Conservation (phyloP, 35 echinoderm and acorn worm species). For the Heliocidaris erythrogramma region DNA sequence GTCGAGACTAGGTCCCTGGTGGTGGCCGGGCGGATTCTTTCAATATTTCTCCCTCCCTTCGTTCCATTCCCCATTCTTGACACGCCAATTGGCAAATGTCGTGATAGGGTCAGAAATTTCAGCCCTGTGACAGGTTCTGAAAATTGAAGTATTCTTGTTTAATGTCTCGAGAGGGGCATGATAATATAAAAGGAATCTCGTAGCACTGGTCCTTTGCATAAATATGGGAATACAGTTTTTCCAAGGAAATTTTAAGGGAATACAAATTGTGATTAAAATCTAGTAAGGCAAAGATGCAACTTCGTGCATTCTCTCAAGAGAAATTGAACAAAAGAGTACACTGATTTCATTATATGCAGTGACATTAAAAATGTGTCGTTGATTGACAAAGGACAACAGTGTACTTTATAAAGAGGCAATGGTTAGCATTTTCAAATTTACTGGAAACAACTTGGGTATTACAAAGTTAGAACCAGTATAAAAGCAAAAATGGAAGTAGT, state of each 20-base stretch:
- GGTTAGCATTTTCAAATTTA: not conserved
- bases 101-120: conserved; percentile 26
- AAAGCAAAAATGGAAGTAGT: not conserved
- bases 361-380: too few relatives aligned
- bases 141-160: not conserved
- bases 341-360: too few relatives aligned
- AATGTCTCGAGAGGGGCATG: not conserved
- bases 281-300: not conserved
- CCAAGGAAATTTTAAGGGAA: not conserved
- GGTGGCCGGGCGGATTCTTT: conserved; percentile 25
- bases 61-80: not conserved
- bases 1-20: conserved; percentile 36
- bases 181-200: not conserved
- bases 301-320: too few relatives aligned
- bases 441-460: not conserved
- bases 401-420: too few relatives aligned
- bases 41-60: conserved; percentile 29
- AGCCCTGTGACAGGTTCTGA: not conserved
- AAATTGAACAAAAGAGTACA: too few relatives aligned
- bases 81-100: conserved; percentile 36
- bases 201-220: not conserved
- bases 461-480: too few relatives aligned
- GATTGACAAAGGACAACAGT: too few relatives aligned
- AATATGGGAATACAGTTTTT: not conserved
- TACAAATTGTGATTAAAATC: not conserved